Base-by-base conservation (phyloP, 2,797 vertebrate genomes). In the Spea hammondii region DNA sequence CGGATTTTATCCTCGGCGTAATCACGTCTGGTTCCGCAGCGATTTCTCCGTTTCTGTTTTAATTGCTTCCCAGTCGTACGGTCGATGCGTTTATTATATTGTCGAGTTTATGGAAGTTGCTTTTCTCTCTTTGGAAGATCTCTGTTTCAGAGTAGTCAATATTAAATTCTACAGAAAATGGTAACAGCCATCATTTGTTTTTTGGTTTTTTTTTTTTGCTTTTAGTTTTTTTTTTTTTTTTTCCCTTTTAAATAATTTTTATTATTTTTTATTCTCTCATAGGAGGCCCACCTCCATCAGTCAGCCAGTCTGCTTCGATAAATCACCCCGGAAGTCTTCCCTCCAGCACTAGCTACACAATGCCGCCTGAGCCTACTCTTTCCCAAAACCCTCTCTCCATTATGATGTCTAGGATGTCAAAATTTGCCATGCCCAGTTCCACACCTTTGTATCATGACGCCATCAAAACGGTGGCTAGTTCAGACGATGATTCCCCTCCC, bases 381-480 rank as follows among this genome's bases (percentile, higher is more conserved):
- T 98, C 97, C 83, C 97, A 99, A 91, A 99, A 99, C 84, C 98
- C 98, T 11, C 95, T 99, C 68, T 99, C 98, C 78, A 99, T 99
- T 83, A 99, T 99, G 97, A 99, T 99, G 98, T 99, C 98, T 78
- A 95, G 97, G 84, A 99, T 99, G 98, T 99, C 98, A 85, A 99
- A 99, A 90, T 99, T 99, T 86, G 97, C 98, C 74, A 99, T 99
- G 98, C 98, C 98, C 83, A 99, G 97, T 88, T 99, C 98, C 66
- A 99, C 97, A 72, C 98, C 98, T 0, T 93, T 99, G n/a, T 99
- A 99, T 91, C 98, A 99, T 0, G 98, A 99, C 84, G 98, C 98
- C 92, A 99, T 99, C 93, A 99, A 99, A 93, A 99, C 97, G 6
- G 97, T 99, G 86, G 97, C 98, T 85, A 99, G 97, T 88, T 99